Conservation (phyloP, 2,797 vertebrate species). For the Ptychobarbus kaznakovi region DNA sequence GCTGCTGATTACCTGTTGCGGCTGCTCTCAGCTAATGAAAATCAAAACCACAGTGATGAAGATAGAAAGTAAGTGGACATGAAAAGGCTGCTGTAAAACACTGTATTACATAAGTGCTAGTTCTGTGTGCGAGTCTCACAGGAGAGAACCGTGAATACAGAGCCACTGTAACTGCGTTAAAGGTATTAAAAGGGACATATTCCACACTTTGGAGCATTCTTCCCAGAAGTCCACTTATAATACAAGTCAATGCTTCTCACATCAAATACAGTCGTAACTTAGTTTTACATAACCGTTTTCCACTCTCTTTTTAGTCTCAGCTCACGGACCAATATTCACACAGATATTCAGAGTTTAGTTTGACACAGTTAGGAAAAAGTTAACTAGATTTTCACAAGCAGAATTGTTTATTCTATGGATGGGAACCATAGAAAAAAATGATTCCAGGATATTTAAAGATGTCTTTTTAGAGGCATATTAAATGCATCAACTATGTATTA, state of each 20-base stretch:
- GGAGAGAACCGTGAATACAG: slow-evolving; percentile 13
- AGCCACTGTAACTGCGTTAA: neutral
- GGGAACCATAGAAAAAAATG: neutral
- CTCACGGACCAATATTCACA: neutral
- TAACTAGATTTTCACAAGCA: neutral
- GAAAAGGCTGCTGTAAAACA: slow-evolving; percentile 16
- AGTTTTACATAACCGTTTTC: neutral
- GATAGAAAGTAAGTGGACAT: slow-evolving; percentile 6
- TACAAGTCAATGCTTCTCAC: slow-evolving; percentile 2
- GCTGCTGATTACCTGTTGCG: slow-evolving; percentile 76
- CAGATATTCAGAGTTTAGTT: slow-evolving; percentile 2
- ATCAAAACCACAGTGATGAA: slow-evolving; percentile 20
- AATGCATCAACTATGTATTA: neutral
- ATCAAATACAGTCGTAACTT: neutral
- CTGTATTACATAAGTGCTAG: neutral
- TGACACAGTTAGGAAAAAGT: neutral
- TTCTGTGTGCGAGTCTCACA: neutral
- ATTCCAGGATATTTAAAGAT: neutral
- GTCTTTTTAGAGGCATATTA: neutral
- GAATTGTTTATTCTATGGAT: neutral
- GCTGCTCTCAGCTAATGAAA: slow-evolving; percentile 76
- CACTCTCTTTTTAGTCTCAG: slow-evolving; percentile 14
- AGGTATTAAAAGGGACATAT: slow-evolving; percentile 17
- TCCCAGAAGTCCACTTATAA: slow-evolving; percentile 15
- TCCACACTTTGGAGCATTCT: slow-evolving; percentile 1